Conservation (phyloP, 2,113 vertebrate genomes). For the Hiodon tergisus region DNA sequence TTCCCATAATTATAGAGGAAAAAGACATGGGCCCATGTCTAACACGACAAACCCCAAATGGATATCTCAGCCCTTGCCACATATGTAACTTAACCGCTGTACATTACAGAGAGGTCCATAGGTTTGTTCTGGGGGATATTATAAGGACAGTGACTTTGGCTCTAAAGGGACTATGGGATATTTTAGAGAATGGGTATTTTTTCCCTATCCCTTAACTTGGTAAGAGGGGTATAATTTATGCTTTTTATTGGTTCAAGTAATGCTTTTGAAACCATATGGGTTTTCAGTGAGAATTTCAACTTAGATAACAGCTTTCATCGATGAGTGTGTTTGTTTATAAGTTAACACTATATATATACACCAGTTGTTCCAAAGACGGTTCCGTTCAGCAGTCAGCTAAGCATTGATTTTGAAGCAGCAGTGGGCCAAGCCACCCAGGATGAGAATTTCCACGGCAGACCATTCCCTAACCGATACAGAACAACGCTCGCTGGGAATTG, state of each 20-base stretch:
- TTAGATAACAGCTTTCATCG: too few species aligned
- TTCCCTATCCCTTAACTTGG: slow-evolving; percentile 55
- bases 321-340: too few species aligned
- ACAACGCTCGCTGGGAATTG: slow-evolving; percentile 17
- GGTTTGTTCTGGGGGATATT: slow-evolving; percentile 3
- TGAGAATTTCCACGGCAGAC: neutral
- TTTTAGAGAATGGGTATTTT: slow-evolving; percentile 64
- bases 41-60: slow-evolving; percentile 74
- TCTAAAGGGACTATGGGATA: slow-evolving; percentile 44
- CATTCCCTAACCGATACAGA: neutral
- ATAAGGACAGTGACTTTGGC: slow-evolving; percentile 8
- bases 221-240: slow-evolving; percentile 57
- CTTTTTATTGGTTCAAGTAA: slow-evolving; percentile 37
- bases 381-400: too few species aligned
- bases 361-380: too few species aligned
- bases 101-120: slow-evolving; percentile 11
- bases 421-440: neutral
- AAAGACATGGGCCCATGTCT: slow-evolving; percentile 65
- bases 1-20: slow-evolving; percentile 72
- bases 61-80: slow-evolving; percentile 51
- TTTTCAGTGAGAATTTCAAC: too few species aligned
- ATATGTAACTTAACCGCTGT: slow-evolving; percentile 19
- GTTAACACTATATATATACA: too few species aligned
- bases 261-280: slow-evolving; percentile 40
- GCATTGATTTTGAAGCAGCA: neutral